Conservation (phyloP, 2,797 vertebrate species). For the Pangasius krempfi region DNA sequence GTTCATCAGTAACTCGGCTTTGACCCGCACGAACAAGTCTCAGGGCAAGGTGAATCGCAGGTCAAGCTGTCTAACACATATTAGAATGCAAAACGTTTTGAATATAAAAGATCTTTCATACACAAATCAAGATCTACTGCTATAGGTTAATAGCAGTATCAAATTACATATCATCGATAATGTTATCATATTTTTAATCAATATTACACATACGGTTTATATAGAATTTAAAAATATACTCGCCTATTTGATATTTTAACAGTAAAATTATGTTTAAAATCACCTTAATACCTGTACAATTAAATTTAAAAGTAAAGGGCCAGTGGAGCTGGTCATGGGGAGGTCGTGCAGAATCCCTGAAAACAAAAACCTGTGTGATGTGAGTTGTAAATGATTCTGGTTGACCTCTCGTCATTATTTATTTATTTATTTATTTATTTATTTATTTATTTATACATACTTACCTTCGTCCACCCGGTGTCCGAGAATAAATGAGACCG, state of each 20-base stretch:
- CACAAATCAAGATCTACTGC: not conserved
- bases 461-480: constrained; percentile 50
- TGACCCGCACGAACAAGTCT: constrained; percentile 93
- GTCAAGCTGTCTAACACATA: constrained; percentile 94
- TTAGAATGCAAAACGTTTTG: constrained; percentile 76
- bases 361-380: constrained; percentile 94
- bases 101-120: constrained; percentile 2
- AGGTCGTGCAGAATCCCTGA: constrained; percentile 78
- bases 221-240: not conserved
- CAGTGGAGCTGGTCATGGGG: constrained; percentile 65
- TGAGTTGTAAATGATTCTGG: constrained; percentile 90
- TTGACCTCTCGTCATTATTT: constrained; percentile 86
- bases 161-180: not conserved
- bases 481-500: constrained; percentile 66
- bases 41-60: constrained; percentile 94
- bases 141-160: not conserved
- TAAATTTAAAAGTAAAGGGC: not conserved
- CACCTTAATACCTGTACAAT: not conserved
- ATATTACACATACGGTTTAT: not conserved
- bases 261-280: not conserved
- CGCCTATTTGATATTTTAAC: not conserved
- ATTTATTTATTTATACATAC: not conserved
- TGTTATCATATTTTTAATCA: not conserved
- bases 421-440: constrained; percentile 73
- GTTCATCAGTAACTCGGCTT: constrained; percentile 95